Base-by-base conservation (phyloP, 2,888 invertebrate species). In the Petrolisthes manimaculis region DNA sequence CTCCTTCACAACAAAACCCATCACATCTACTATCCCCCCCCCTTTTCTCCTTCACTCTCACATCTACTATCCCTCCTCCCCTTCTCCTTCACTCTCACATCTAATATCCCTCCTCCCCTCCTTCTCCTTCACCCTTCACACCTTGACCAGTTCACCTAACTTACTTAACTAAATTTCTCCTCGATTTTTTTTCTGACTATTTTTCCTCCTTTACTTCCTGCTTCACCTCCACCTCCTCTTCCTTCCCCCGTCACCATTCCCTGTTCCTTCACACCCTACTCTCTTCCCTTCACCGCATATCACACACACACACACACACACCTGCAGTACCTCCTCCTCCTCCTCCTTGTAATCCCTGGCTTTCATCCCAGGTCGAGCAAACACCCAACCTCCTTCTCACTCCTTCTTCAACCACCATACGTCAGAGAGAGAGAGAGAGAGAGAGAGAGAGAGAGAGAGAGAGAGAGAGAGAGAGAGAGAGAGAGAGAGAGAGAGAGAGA, bases 141-240 rank as follows among this genome's bases (percentile, higher is more conserved):
- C 79, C 14, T 55, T 56, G 21, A 54, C 56, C 55, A 79, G 24
- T 55, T 79, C 54, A n/a, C 55, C 55, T 55, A 24, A 54, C 61
- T 61, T 61, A 61, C 61, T 14, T 14, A 61, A 6, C 14, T 61
- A 61, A 61, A 61, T 61, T 61, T 61, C 61, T 6, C 61, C 61
- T 61, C 6, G 8, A 61, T 61, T 61, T 61, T 61, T 61, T 14
- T 9, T 61, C 61, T 61, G 14, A 61, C 61, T 61, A 9, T 61
- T 9, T 9, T 9, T 61, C 61, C 61, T 9, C 61, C 61, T 61
- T 55, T 55, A 5, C 21, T 79, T 55, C 56, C 79, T 21, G 18
- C 53, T 14, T 51, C 18, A n/a, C 53, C 77, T 53, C 56, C 78
- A 78, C 78, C 78, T 78, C 78, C 54, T n/a, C 21, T 14, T n/a